A percentile compares a stretch with the other conserved stretches of the same genome.
phyloP scores from a whole-genome alignment of 2,888 invertebrate species.

The Perizoma flavofasciatum region DNA sequence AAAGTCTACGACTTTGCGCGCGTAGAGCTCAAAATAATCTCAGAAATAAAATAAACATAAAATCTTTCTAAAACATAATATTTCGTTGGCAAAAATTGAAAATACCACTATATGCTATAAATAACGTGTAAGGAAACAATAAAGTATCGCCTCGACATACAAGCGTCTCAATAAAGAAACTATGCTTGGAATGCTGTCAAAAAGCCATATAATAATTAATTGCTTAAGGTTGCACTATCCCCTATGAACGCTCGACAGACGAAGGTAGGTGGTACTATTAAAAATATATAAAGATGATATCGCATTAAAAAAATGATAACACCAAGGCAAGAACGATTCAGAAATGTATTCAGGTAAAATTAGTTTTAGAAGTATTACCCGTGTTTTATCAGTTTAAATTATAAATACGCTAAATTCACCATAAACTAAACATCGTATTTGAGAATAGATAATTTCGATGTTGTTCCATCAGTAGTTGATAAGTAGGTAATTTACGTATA shows the following conservation, averaged over 20 bases:
- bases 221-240: constrained; percentile 52
- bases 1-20: constrained; percentile 9
- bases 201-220: constrained; percentile 75
- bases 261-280: constrained; percentile 19
- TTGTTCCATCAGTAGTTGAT: too few species aligned
- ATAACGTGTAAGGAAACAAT: constrained; percentile 39
- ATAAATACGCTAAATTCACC: too few species aligned
- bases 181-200: constrained; percentile 63
- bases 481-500: too few species aligned
- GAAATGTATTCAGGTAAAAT: too few species aligned
- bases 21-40: constrained; percentile 9
- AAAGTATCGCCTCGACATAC: constrained; percentile 35
- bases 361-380: too few species aligned
- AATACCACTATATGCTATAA: constrained; percentile 26
- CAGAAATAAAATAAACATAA: constrained; percentile 5
- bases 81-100: constrained; percentile 22
- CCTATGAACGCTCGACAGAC: constrained; percentile 52
- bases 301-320: background rate
- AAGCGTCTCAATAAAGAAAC: constrained; percentile 62
- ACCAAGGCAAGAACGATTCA: too few species aligned
- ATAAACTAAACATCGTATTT: too few species aligned
- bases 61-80: constrained; percentile 15
- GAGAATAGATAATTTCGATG: too few species aligned
- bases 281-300: background rate
- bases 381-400: too few species aligned